Percentiles rank a stretch among this genome's conserved stretches.
Conservation (phyloP, 2,888 invertebrate genomes). For the Hypsopygia costalis region DNA sequence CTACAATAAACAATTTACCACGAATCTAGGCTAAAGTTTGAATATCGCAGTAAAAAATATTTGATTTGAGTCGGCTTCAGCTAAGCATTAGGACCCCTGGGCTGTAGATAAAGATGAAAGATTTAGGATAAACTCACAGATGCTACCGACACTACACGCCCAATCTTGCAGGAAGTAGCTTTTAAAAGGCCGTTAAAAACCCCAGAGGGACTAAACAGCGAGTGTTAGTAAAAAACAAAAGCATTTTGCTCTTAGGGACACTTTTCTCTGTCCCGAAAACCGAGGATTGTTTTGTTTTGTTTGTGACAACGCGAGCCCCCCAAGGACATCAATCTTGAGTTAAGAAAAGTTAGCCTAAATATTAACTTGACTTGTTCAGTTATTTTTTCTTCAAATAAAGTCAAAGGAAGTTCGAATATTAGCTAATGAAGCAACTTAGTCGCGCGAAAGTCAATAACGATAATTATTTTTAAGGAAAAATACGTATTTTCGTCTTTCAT, state of each 20-base stretch:
- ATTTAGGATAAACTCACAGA: constrained; percentile 7
- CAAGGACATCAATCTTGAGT: constrained; percentile 37
- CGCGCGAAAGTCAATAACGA: background rate
- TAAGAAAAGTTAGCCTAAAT: constrained; percentile 38
- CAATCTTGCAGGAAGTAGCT: constrained; percentile 16
- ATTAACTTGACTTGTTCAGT: constrained; percentile 25
- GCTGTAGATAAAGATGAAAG: too few relatives aligned
- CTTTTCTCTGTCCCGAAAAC: constrained; percentile 28
- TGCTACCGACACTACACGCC: constrained; percentile 2
- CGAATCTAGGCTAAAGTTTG: too few relatives aligned
- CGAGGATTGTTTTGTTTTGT: constrained; percentile 44
- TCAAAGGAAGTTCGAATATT: background rate
- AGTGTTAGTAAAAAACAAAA: constrained; percentile 33
- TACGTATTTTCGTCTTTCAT: too few relatives aligned
- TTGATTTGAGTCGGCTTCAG: too few relatives aligned
- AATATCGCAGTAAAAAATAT: too few relatives aligned
- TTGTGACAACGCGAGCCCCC: constrained; percentile 32
- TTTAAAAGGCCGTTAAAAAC: constrained; percentile 14
- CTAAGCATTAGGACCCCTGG: too few relatives aligned
- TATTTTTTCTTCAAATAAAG: constrained; percentile 1
- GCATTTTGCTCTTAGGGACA: constrained; percentile 32
- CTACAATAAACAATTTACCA: too few relatives aligned
- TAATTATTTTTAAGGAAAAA: background rate
- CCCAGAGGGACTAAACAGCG: constrained; percentile 20
- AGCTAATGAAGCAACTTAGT: background rate